Percentiles rank a stretch among this genome's conserved stretches.
Conservation (phyloP, 2,888 invertebrate genomes). For the Polyommatus iphigenia region DNA sequence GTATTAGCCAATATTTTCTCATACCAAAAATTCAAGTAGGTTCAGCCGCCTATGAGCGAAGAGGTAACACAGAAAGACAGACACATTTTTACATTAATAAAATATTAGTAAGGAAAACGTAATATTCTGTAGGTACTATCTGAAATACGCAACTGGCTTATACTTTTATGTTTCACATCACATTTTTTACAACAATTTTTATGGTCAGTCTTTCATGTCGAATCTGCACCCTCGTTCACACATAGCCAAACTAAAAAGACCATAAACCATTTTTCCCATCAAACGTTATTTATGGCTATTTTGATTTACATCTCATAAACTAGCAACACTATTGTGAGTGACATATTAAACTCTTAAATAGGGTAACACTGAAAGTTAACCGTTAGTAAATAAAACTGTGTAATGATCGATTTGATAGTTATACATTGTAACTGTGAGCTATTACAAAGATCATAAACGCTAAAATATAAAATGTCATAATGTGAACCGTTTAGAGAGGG, state of each 20-base stretch:
- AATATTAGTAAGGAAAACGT: no score
- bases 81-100: no score
- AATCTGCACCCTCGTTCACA: conserved; percentile 15
- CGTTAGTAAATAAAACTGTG: conserved; percentile 5
- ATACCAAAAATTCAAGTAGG: no score
- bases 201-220: background rate
- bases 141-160: no score
- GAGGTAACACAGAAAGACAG: no score
- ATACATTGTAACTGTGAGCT: conserved; percentile 6
- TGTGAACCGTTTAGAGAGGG: conserved; percentile 7
- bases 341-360: conserved; percentile 69
- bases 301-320: conserved; percentile 72
- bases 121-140: no score
- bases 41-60: no score
- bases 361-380: conserved; percentile 57
- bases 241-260: conserved; percentile 10
- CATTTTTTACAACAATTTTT: background rate
- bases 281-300: conserved; percentile 61
- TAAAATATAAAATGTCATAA: background rate
- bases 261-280: conserved; percentile 49
- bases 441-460: background rate
- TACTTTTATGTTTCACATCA: no score
- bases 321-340: conserved; percentile 65
- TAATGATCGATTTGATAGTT: conserved; percentile 22
- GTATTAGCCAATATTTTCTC: no score